Evolutionary conservation across 2,797 vertebrate genomes (phyloP).

Genomic region (Loris lydekkerianus): DNA sequence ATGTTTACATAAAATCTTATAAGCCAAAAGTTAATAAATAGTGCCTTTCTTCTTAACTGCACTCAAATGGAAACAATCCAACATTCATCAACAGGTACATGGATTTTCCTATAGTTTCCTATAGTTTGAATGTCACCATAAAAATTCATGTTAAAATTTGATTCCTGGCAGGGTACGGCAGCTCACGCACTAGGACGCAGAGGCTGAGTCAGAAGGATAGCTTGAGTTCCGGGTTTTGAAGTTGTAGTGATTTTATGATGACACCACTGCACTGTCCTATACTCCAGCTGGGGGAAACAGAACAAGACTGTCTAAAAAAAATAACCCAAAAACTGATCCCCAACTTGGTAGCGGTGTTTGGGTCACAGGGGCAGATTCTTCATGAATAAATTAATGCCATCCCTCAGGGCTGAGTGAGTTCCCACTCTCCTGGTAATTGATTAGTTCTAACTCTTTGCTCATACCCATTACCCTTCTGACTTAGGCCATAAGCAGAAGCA

Average conservation of each 20-base stretch:
- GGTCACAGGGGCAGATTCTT: not conserved
- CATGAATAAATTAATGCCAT: not conserved
- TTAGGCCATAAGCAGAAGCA: not conserved
- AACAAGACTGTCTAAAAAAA: too few species aligned
- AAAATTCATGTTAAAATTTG: not conserved
- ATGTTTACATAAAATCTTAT: not conserved
- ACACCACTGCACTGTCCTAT: too few species aligned
- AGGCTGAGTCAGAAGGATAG: too few species aligned
- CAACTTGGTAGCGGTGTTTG: not conserved
- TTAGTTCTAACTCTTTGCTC: not conserved
- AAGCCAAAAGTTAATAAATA: constrained; percentile 37
- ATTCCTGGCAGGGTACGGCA: not conserved
- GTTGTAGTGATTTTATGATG: too few species aligned
- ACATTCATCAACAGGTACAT: not conserved
- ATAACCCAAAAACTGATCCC: not conserved
- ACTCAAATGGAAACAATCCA: constrained; percentile 9
- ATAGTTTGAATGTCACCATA: not conserved
- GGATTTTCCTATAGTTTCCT: not conserved
- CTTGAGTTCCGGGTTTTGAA: too few species aligned
- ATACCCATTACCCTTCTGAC: not conserved
- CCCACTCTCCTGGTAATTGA: not conserved
- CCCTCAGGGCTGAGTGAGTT: not conserved
- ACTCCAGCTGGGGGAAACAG: too few species aligned
- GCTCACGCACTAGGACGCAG: too few species aligned
- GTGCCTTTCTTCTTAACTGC: not conserved